Conservation (phyloP, 2,797 vertebrate genomes). For the Pampus argenteus region DNA sequence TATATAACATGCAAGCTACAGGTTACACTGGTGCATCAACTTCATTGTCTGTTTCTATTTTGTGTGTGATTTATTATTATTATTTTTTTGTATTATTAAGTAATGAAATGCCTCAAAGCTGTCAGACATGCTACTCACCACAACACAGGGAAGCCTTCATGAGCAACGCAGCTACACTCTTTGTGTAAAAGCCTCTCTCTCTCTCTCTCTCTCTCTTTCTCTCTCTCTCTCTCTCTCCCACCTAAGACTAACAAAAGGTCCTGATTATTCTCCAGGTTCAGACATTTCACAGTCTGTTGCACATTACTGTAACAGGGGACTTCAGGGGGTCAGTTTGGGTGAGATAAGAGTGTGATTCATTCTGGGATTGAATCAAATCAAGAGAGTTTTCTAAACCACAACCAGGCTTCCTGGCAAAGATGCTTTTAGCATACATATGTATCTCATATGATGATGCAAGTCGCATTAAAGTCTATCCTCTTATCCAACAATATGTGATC, state of each 20-base stretch:
- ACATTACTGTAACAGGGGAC: constrained; percentile 71
- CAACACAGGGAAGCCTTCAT: constrained; percentile 45
- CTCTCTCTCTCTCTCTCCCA: constrained; percentile 28
- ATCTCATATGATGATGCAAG: background rate
- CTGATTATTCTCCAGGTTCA: constrained; percentile 72
- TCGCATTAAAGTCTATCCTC: background rate
- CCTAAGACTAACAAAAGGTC: constrained; percentile 66
- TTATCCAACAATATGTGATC: background rate
- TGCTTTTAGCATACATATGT: background rate
- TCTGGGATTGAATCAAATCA: constrained; percentile 23
- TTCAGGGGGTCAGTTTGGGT: constrained; percentile 62
- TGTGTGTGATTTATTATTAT: no score
- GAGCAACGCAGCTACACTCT: constrained; percentile 49
- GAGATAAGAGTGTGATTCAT: constrained; percentile 50
- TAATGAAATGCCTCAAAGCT: constrained; percentile 30
- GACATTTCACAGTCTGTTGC: constrained; percentile 77
- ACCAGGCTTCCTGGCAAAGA: constrained; percentile 23
- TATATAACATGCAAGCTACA: background rate
- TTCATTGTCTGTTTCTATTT: background rate
- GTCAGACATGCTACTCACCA: constrained; percentile 42
- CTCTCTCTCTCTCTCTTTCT: constrained; percentile 12
- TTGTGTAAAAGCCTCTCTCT: constrained; percentile 40
- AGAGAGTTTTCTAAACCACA: constrained; percentile 22
- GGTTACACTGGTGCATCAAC: background rate
- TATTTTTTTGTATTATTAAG: background rate